These are phyloP conservation scores for Incurvaria masculella DNA, from an alignment of 2,888 invertebrate genomes.

Conservation along the genomic window DNA sequence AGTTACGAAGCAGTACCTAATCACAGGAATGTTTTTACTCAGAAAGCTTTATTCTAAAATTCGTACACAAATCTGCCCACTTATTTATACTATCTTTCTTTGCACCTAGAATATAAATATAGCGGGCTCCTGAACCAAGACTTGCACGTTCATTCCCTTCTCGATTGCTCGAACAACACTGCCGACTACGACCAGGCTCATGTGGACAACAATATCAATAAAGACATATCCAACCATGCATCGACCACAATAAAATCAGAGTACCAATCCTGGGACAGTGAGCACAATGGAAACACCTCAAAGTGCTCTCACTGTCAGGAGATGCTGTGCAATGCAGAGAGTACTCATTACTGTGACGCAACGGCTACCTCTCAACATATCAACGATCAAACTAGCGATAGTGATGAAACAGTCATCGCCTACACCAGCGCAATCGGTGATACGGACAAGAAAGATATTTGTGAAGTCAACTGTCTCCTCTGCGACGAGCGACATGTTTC, in stretches of 20 bases:
- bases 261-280: conserved; percentile 46
- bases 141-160: conserved; percentile 38
- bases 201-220: conserved; percentile 38
- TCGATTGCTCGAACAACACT: conserved; percentile 20
- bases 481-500: conserved; percentile 42
- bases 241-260: conserved; percentile 12
- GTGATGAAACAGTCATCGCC: conserved; percentile 10
- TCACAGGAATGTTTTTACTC: too few species aligned
- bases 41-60: too few species aligned
- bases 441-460: not conserved
- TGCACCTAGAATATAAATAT: not conserved
- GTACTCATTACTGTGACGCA: not conserved
- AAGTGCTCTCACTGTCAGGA: conserved; percentile 46
- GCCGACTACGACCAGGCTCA: not conserved
- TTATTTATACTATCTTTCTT: too few species aligned
- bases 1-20: too few species aligned
- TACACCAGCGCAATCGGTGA: conserved; percentile 13
- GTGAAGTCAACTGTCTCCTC: conserved; percentile 34
- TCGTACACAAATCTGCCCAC: too few species aligned
- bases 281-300: conserved; percentile 47
- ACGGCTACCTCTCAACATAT: conserved; percentile 32
- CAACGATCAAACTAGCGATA: conserved; percentile 29
- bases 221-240: conserved; percentile 28
- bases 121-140: conserved; percentile 40
- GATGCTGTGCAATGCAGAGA: conserved; percentile 1